Evolutionary conservation across 2,113 vertebrate species (phyloP), one percentile per base, ranked within the genome.

Genomic region (Megalops atlanticus): DNA sequence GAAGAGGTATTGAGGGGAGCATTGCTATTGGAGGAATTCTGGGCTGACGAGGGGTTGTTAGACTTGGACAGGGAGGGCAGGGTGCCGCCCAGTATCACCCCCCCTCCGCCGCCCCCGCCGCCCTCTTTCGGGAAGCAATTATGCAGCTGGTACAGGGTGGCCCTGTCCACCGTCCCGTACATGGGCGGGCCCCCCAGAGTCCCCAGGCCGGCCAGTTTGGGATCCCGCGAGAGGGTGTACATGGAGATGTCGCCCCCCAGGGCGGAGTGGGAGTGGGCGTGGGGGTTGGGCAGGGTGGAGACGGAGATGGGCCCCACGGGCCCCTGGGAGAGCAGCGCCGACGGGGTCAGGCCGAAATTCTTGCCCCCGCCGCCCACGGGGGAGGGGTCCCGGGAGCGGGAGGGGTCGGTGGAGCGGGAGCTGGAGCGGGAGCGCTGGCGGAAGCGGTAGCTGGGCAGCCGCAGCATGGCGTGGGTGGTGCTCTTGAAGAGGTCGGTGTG

Each of bases 371-470:
- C 94, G 0, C 91, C 80, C 5, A 73, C 38, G 1, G 94, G 94
- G 0, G 94, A 94, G 71, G 80, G 88, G 82, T 95, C 93, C 8
- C 88, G 90, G 0, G 94, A 95, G 72, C 86, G 95, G 0, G 95
- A 95, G 0, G 96, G 96, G 85, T 97, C 96, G 1, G 94, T 96
- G 86, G 96, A 96, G 82, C 92, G 95, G 0, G 96, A 96, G 91
- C 95, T 96, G 84, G 96, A 97, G 69, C 95, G 95, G 0, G 93
- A 95, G 79, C 96, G 95, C 83, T 95, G 95, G 52, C 96, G 92
- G 92, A 96, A 96, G 10, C 96, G 96, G 89, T 97, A 97, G 91
- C 96, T 95, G 80, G 96, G 96, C 81, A 97, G 92, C 16, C 96
- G 96, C 82, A 97, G 91, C 91, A 96, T 91, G 85, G 96, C 95